Evolutionary conservation across 2,113 vertebrate genomes (phyloP).

Genomic region (Coreoperca whiteheadi): DNA sequence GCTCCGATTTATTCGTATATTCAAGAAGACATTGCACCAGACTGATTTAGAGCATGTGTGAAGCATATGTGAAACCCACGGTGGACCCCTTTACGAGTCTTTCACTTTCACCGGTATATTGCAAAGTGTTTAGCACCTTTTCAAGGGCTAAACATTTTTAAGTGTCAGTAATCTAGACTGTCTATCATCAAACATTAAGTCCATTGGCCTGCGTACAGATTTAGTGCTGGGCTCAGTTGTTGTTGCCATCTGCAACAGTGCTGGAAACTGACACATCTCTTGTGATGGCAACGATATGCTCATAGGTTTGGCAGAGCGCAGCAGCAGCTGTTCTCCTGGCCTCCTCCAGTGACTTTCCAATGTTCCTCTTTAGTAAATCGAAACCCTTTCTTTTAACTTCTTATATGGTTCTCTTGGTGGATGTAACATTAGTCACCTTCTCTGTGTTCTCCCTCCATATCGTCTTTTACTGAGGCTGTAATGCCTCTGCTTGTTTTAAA

Average conservation of each 20-base stretch:
- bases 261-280: slow-evolving; percentile 22
- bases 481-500: background rate
- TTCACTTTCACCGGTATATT: background rate
- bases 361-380: slow-evolving; percentile 19
- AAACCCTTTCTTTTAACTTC: slow-evolving; percentile 3
- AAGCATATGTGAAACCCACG: background rate
- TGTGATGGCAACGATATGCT: slow-evolving; percentile 20
- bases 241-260: slow-evolving; percentile 20
- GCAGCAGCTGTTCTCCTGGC: slow-evolving; percentile 38
- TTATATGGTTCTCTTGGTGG: background rate
- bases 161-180: background rate
- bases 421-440: background rate
- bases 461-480: slow-evolving; percentile 1
- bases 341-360: slow-evolving; percentile 9
- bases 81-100: background rate
- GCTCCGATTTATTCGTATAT: background rate
- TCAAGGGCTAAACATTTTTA: background rate
- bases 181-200: background rate
- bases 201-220: background rate
- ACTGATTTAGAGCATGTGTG: background rate
- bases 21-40: background rate
- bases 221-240: background rate
- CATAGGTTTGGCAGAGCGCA: slow-evolving; percentile 29
- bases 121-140: background rate
- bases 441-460: background rate